These are phyloP conservation scores for Esox lucius DNA, from an alignment of 2,797 vertebrate species.

Conservation along the genomic window DNA sequence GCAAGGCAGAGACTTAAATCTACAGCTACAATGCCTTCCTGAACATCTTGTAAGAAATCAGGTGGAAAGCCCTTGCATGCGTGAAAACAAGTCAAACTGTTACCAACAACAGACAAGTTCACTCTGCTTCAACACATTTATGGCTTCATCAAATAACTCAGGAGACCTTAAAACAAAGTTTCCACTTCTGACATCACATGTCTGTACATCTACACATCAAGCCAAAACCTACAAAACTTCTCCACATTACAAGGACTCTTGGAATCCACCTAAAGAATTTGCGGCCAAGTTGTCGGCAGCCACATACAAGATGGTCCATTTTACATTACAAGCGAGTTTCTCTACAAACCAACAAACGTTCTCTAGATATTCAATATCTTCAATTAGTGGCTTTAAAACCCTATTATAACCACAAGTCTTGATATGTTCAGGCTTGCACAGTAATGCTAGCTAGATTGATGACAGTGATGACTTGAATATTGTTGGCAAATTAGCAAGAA, in stretches of 20 bases:
- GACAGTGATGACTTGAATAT: too few relatives aligned
- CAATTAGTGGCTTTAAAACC: conserved; percentile 30
- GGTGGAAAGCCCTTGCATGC: conserved; percentile 27
- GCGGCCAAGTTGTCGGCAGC: conserved; percentile 27
- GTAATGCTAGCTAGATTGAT: conserved; percentile 27
- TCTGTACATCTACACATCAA: conserved; percentile 23
- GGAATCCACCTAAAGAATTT: conserved; percentile 27
- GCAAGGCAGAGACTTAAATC: conserved; percentile 31
- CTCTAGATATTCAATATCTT: conserved; percentile 26
- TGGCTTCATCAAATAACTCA: too few relatives aligned
- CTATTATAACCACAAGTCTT: conserved; percentile 21
- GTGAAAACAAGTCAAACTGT: conserved; percentile 28
- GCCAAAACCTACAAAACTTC: conserved; percentile 30
- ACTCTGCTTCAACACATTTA: conserved; percentile 25
- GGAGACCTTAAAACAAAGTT: too few relatives aligned
- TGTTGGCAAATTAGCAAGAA: too few relatives aligned
- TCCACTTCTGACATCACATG: conserved; percentile 28
- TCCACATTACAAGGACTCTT: conserved; percentile 29
- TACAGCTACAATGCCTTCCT: conserved; percentile 31
- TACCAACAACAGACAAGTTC: conserved; percentile 32
- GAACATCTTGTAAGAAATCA: conserved; percentile 27
- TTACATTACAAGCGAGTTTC: conserved; percentile 25
- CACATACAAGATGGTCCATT: conserved; percentile 25
- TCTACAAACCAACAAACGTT: conserved; percentile 33
- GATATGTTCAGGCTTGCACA: conserved; percentile 30